These are phyloP conservation scores for Nerophis ophidion DNA, from an alignment of 2,113 vertebrate species.

Conservation along the genomic window DNA sequence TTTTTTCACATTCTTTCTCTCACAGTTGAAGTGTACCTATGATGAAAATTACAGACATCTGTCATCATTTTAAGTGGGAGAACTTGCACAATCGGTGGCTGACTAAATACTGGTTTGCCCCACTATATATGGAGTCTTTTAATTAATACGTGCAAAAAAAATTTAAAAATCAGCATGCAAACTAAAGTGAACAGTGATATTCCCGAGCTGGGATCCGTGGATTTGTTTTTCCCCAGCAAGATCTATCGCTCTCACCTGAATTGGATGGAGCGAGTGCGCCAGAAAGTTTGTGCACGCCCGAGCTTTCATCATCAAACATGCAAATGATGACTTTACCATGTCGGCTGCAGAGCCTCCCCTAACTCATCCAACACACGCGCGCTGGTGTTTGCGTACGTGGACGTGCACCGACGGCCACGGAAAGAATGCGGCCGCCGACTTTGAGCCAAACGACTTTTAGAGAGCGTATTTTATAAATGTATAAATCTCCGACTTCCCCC, in stretches of 20 bases:
- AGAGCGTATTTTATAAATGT: constrained; percentile 26
- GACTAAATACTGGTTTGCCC: too few species aligned
- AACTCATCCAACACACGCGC: constrained; percentile 10
- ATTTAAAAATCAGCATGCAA: too few species aligned
- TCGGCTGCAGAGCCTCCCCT: constrained; percentile 11
- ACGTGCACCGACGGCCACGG: constrained; percentile 19
- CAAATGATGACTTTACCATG: constrained; percentile 42
- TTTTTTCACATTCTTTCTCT: too few species aligned
- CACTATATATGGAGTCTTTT: too few species aligned
- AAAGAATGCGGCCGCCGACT: constrained; percentile 32
- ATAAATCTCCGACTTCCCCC: constrained; percentile 10
- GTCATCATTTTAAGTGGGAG: too few species aligned
- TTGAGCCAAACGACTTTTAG: constrained; percentile 12
- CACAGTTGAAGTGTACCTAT: too few species aligned
- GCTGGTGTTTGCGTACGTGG: background rate
- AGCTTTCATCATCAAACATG: too few species aligned
- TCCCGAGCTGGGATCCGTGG: background rate
- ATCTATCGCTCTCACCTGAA: background rate
- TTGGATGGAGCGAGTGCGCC: background rate
- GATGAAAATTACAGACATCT: too few species aligned
- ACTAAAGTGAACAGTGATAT: too few species aligned
- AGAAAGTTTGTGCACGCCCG: background rate
- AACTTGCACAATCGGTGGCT: too few species aligned
- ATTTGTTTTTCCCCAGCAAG: background rate
- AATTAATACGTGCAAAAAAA: too few species aligned